Evolutionary conservation across 2,888 invertebrate genomes (phyloP).

Genomic region (Drosophila parthenogenetica): DNA sequence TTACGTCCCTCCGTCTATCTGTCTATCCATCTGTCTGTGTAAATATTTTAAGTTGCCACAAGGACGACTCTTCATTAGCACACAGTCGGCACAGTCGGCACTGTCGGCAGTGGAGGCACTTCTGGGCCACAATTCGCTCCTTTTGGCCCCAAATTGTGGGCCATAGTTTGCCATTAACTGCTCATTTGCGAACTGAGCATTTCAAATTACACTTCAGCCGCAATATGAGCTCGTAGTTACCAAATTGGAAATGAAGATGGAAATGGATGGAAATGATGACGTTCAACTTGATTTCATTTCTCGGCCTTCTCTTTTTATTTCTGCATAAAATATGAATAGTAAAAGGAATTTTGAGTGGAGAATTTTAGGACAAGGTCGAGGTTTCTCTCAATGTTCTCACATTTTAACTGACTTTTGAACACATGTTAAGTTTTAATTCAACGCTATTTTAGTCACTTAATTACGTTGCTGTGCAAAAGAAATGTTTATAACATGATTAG

Average conservation of each 20-base stretch:
- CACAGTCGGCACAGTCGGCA: slow-evolving; percentile 10
- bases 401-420: too few relatives aligned
- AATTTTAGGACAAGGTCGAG: background rate
- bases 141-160: slow-evolving; percentile 38
- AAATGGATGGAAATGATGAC: too few relatives aligned
- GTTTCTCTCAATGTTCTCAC: background rate
- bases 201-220: slow-evolving; percentile 13
- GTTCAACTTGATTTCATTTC: slow-evolving; percentile 21
- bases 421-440: too few relatives aligned
- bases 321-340: too few relatives aligned
- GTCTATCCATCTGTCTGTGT: slow-evolving; percentile 14
- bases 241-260: slow-evolving; percentile 9
- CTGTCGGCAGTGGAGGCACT: slow-evolving; percentile 1
- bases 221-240: slow-evolving; percentile 9
- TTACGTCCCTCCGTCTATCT: background rate
- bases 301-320: background rate
- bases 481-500: too few relatives aligned
- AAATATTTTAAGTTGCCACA: slow-evolving; percentile 23
- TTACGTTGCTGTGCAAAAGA: too few relatives aligned
- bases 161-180: slow-evolving; percentile 55
- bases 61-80: slow-evolving; percentile 51
- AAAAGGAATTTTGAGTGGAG: background rate
- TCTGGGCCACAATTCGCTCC: slow-evolving; percentile 14
- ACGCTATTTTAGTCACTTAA: too few relatives aligned
- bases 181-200: slow-evolving; percentile 25